Conservation (phyloP, 2,113 vertebrate species). For the Saimiri boliviensis region DNA sequence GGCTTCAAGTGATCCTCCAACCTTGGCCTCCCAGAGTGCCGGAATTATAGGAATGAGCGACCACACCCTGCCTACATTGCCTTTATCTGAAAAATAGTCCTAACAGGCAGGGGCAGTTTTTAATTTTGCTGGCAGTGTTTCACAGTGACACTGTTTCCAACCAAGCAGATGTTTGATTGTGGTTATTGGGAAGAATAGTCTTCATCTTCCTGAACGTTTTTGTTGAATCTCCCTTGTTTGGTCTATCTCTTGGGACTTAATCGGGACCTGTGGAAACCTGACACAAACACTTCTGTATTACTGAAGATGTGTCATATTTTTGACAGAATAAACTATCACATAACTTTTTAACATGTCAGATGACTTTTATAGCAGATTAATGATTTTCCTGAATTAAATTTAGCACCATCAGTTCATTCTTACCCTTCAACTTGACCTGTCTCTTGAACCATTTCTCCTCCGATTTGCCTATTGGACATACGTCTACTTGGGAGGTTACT, state of each 20-base stretch:
- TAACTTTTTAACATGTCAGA: constrained; percentile 31
- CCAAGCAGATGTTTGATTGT: background rate
- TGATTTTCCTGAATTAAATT: constrained; percentile 37
- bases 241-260: background rate
- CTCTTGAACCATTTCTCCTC: background rate
- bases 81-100: background rate
- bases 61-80: background rate
- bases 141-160: background rate
- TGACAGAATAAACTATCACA: constrained; percentile 16
- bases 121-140: background rate
- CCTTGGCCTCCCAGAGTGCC: no score
- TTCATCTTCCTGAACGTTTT: background rate
- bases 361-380: background rate
- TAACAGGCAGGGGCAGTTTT: background rate
- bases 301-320: background rate
- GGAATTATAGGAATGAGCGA: no score
- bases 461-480: background rate
- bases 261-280: background rate
- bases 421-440: background rate
- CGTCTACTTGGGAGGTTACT: background rate
- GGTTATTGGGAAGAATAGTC: background rate
- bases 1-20: no score
- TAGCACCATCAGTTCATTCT: constrained; percentile 3
- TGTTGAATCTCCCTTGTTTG: background rate
- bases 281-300: background rate